Base-by-base conservation (phyloP, 2,113 vertebrate genomes). In the Shinisaurus crocodilurus region DNA sequence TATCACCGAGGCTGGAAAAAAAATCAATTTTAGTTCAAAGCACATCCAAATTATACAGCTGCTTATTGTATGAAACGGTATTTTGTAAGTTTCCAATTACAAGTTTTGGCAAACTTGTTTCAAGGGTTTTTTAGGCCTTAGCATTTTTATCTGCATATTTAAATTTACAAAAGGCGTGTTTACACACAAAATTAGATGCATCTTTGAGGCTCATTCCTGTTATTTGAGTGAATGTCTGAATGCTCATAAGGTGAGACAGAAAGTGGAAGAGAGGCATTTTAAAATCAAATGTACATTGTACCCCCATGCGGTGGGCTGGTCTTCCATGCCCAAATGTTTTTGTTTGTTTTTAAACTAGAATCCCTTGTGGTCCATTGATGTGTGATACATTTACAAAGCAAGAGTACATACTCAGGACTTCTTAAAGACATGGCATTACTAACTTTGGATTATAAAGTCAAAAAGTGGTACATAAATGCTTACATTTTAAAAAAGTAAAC, bases 21-120 rank as follows among this genome's bases (percentile, higher is more conserved):
- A 69, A 50, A 29, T 45, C 27, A 76, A 74, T 25, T 20, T 6
- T 75, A 34, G 54, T 80, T 85, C 89, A 80, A 85, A 72, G 32
- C 63, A 37, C 37, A 60, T 83, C 8, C 25, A 60, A 79, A 77
- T 77, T 37, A 83, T n/a, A 79, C 81, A 48, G 74, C 82, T 72
- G 60, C 50, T 69, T 54, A n/a, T 7, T 69, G 45, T 7, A 1
- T 32, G 72, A 85, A 43, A 60, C 45, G 54, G 34, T 0, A 15
- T 16, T 90, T 82, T 86, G n/a, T 80, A 79, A n/a, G 18, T 88
- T 86, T 86, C 60, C 0, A 85, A 83, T 87, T 92, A 75, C 90
- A 4, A 85, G 77, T 48, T 48, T 29, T 45, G n/a, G n/a, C 48
- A 81, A 20, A 54, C 0, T 45, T 29, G 83, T 90, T 87, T 2